These are phyloP conservation scores for Polymixis flavicincta DNA, from an alignment of 2,888 invertebrate genomes.

Conservation along the genomic window DNA sequence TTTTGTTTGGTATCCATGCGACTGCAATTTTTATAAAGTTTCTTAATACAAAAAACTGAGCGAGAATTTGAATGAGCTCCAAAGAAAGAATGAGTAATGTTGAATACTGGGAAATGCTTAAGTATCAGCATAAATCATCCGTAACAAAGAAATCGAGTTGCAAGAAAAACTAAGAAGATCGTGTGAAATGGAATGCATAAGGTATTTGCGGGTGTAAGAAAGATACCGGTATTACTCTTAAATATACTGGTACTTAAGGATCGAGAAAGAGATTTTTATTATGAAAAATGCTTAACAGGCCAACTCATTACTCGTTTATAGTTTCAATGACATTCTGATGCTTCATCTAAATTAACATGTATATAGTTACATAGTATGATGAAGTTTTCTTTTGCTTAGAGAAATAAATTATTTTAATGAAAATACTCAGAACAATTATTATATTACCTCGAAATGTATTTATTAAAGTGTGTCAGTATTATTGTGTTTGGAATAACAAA, in stretches of 20 bases:
- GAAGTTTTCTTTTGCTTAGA: neutral
- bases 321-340: conserved; percentile 3
- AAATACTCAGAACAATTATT: neutral
- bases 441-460: too few relatives aligned
- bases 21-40: conserved; percentile 58
- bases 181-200: conserved; percentile 66
- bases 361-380: neutral
- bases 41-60: conserved; percentile 54
- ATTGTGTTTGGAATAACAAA: neutral
- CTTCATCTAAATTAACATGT: neutral
- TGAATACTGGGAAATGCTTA: conserved; percentile 74
- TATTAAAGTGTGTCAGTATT: too few relatives aligned
- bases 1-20: conserved; percentile 30
- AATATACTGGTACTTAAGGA: conserved; percentile 34
- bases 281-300: conserved; percentile 37
- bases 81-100: conserved; percentile 71
- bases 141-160: conserved; percentile 73
- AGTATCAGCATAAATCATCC: conserved; percentile 77
- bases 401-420: neutral
- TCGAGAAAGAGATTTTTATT: conserved; percentile 23
- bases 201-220: conserved; percentile 57
- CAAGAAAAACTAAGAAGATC: conserved; percentile 67
- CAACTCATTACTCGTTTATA: conserved; percentile 9
- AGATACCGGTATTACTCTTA: conserved; percentile 52
- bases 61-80: conserved; percentile 63